Percentiles rank a stretch among this genome's conserved stretches.
phyloP scores from a whole-genome alignment of 2,888 invertebrate species.

The Oxytorus armatus region DNA sequence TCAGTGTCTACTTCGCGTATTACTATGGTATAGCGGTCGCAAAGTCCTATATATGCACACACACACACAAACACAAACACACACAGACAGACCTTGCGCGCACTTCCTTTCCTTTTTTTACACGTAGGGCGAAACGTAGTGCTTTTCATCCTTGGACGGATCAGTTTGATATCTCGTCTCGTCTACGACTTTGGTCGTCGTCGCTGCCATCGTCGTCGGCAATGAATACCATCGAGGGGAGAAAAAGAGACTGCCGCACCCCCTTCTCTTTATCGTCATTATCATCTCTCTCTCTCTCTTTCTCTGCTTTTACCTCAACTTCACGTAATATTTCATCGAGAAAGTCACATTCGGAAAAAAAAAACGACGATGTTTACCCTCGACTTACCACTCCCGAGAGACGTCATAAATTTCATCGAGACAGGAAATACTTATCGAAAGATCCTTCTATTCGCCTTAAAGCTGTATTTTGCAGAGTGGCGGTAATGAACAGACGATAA shows the following conservation, averaged over 20 bases:
- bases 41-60: background rate
- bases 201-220: constrained; percentile 5
- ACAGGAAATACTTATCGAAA: constrained; percentile 43
- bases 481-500: no score
- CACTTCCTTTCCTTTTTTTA: constrained; percentile 6
- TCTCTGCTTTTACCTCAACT: constrained; percentile 32
- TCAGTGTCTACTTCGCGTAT: constrained; percentile 42
- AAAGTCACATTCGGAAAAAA: constrained; percentile 54
- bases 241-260: constrained; percentile 54
- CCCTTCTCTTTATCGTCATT: constrained; percentile 61
- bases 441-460: constrained; percentile 4
- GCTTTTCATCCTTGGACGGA: constrained; percentile 54
- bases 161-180: constrained; percentile 45
- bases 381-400: constrained; percentile 46
- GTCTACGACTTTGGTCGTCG: constrained; percentile 4
- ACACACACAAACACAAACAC: background rate
- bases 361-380: constrained; percentile 50
- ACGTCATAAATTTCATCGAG: constrained; percentile 16
- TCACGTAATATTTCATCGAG: constrained; percentile 21
- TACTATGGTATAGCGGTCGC: background rate
- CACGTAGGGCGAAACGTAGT: constrained; percentile 6
- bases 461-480: no score
- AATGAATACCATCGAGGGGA: constrained; percentile 34
- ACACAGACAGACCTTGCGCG: constrained; percentile 14
- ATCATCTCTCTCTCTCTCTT: constrained; percentile 31